phyloP scores from a whole-genome alignment of 2,888 invertebrate species.

The Geophilus truncorum region DNA sequence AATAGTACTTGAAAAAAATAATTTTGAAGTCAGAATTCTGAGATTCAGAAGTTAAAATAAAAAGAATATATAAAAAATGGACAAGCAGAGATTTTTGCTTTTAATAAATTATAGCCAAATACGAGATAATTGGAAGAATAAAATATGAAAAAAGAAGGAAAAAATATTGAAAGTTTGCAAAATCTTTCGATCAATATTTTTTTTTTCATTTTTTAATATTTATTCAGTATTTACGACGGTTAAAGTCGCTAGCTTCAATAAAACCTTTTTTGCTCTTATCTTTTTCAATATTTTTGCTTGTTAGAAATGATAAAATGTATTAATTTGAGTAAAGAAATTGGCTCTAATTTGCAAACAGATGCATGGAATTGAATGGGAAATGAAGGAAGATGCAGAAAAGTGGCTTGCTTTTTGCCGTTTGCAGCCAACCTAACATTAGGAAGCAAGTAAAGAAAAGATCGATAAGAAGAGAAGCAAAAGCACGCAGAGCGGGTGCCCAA shows the following conservation, averaged over 20 bases:
- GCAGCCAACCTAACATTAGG: slow-evolving; percentile 17
- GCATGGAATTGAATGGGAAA: not conserved
- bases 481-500: slow-evolving; percentile 1
- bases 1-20: not conserved
- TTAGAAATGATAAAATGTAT: not conserved
- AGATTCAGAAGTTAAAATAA: not conserved
- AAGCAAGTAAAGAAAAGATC: slow-evolving; percentile 21
- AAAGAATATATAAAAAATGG: not conserved
- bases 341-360: slow-evolving; percentile 25
- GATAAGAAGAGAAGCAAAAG: slow-evolving; percentile 5
- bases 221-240: not conserved
- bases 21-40: not conserved
- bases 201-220: not conserved
- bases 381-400: not conserved
- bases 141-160: not conserved
- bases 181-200: not conserved
- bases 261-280: not conserved
- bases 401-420: not conserved
- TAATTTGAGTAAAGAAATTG: not conserved
- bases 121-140: not conserved
- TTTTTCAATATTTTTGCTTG: not conserved
- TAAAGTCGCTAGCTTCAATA: not conserved
- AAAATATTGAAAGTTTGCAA: not conserved
- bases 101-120: not conserved
- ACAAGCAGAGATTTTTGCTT: not conserved